Evolutionary conservation across 1,140 invertebrate genomes (phyloP).

Genomic region (Teleopsis dalmanni): DNA sequence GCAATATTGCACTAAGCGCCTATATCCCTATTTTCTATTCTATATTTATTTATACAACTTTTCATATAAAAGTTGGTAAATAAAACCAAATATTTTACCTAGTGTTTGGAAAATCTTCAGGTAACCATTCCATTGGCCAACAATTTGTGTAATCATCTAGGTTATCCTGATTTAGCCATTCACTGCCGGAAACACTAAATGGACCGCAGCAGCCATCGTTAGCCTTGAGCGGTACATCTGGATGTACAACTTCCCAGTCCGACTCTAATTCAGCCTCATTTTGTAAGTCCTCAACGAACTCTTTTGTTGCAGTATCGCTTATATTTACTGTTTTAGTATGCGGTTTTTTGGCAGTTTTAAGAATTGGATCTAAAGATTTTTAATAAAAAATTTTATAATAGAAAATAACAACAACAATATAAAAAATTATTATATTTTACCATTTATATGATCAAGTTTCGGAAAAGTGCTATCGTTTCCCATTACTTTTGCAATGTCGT

Average conservation of each 20-base stretch:
- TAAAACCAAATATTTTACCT: constrained; percentile 12
- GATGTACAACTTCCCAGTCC: constrained; percentile 43
- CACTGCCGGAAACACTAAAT: constrained; percentile 36
- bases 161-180: constrained; percentile 36
- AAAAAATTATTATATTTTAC: too few species aligned
- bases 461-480: too few species aligned
- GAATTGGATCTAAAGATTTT: constrained; percentile 5
- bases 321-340: constrained; percentile 24
- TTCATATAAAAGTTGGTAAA: background rate
- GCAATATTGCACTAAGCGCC: too few species aligned
- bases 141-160: constrained; percentile 52
- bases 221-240: constrained; percentile 32
- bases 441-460: too few species aligned
- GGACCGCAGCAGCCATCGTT: constrained; percentile 26
- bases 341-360: constrained; percentile 9
- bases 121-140: constrained; percentile 75
- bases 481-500: background rate
- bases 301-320: constrained; percentile 38
- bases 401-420: background rate
- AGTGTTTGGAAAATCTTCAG: constrained; percentile 51
- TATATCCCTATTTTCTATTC: too few species aligned
- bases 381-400: background rate
- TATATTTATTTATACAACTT: background rate
- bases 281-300: constrained; percentile 33
- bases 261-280: constrained; percentile 31